These are phyloP conservation scores for Pteruthius melanotis DNA, from an alignment of 2,113 vertebrate genomes.

Conservation along the genomic window DNA sequence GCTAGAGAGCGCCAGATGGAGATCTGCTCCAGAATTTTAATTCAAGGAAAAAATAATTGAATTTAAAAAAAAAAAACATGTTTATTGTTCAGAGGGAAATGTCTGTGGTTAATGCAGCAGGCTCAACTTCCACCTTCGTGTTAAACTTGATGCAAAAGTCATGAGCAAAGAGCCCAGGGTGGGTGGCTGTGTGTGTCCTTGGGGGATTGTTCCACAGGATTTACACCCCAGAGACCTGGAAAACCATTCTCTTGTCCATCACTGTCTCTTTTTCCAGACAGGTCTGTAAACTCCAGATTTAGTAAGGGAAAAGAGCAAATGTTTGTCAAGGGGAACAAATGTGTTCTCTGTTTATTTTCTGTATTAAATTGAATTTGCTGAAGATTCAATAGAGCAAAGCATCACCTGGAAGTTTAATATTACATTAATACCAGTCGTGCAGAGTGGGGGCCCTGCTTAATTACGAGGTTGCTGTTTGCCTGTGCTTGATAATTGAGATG, in stretches of 20 bases:
- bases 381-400: background rate
- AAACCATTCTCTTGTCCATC: background rate
- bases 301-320: background rate
- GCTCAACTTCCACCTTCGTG: background rate
- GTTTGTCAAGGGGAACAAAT: background rate
- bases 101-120: background rate
- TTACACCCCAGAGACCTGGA: background rate
- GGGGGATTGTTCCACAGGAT: background rate
- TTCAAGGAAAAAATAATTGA: background rate
- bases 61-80: background rate
- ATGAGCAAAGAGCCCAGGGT: accelerated
- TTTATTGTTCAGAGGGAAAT: background rate
- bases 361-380: slow-evolving; percentile 12
- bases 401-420: slow-evolving; percentile 31
- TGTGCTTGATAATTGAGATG: background rate
- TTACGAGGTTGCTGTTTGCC: background rate
- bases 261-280: background rate
- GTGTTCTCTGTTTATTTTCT: background rate
- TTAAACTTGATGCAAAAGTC: background rate
- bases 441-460: background rate
- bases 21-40: background rate
- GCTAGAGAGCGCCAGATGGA: background rate
- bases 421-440: background rate
- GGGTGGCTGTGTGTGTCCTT: background rate
- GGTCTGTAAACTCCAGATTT: background rate